Evolutionary conservation across 2,797 vertebrate genomes (phyloP), one percentile per base, ranked within the genome.

Genomic region (Acipenser oxyrinchus): DNA sequence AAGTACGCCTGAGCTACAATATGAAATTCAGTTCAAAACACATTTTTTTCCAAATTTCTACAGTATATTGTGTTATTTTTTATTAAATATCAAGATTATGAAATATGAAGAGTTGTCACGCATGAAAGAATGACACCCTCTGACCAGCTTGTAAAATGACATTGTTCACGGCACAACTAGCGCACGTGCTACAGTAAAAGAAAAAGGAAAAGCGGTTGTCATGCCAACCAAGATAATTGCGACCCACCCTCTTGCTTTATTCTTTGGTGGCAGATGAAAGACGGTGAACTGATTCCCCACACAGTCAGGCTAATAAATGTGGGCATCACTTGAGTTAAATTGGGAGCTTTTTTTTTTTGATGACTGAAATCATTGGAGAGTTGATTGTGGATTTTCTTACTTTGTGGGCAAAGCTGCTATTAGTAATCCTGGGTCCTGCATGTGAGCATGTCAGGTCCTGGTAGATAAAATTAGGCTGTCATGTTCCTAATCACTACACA

Each of bases 131-230:
- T 37, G 23, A 37, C 23, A 37, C 23, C 23, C 23, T 37, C 2
- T 37, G 23, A 37, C 23, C 2, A 37, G 23, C 23, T 37, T 37
- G 23, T 37, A 37, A 37, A 37, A 37, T 37, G 23, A 37, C 23
- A 4, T 37, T 37, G 23, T 37, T 37, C 23, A 37, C 23, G 23
- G 23, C 23, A 37, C 23, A 37, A 37, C 23, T 37, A 37, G 23
- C 23, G 4, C 23, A 37, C 4, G 23, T 37, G 23, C 23, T 37
- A 37, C 23, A 37, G 23, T 37, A 37, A 70, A 68, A 59, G 80
- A 4, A 58, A 58, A 58, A n/a, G 10, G 79, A 73, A 74, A 81
- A 75, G 58, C 70, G 65, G 83, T 83, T 83, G 78, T 77, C 75
- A 75, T 76, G 72, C 72, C 69, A 73, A 81, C 73, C 69, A 75